phyloP scores from a whole-genome alignment of 2,797 vertebrate species.

The Characodon lateralis region DNA sequence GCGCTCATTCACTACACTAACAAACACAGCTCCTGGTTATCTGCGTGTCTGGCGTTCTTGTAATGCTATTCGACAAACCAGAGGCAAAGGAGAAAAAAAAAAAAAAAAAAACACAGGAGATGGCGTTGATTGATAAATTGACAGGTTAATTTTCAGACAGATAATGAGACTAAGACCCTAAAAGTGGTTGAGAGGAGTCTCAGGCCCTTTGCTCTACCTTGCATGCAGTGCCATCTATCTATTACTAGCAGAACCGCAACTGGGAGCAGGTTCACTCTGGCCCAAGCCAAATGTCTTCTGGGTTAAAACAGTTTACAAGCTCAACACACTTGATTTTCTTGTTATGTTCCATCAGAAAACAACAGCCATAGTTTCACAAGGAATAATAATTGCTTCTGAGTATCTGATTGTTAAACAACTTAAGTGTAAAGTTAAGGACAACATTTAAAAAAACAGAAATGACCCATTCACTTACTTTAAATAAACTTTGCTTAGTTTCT shows the following conservation, averaged over 20 bases:
- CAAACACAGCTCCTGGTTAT: conserved; percentile 96
- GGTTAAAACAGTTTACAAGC: conserved; percentile 53
- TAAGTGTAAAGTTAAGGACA: background rate
- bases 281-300: conserved; percentile 55
- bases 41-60: conserved; percentile 88
- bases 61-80: conserved; percentile 85
- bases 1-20: conserved; percentile 97
- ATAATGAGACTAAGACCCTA: conserved; percentile 96
- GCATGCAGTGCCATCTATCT: conserved; percentile 99
- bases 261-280: conserved; percentile 62
- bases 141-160: conserved; percentile 99
- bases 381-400: conserved; percentile 14
- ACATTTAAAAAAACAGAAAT: conserved; percentile 9
- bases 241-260: conserved; percentile 85
- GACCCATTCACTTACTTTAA: background rate
- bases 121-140: conserved; percentile 99
- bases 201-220: conserved; percentile 85
- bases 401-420: background rate
- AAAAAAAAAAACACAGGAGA: conserved; percentile 84
- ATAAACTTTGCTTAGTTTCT: background rate
- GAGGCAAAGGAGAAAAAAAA: conserved; percentile 74
- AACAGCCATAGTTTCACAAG: conserved; percentile 2
- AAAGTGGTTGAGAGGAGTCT: conserved; percentile 77
- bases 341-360: conserved; percentile 19
- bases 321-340: conserved; percentile 36